Percentiles rank a stretch among this genome's conserved stretches.
Conservation (phyloP, 1,140 invertebrate species). For the Aphaenogaster rudis region DNA sequence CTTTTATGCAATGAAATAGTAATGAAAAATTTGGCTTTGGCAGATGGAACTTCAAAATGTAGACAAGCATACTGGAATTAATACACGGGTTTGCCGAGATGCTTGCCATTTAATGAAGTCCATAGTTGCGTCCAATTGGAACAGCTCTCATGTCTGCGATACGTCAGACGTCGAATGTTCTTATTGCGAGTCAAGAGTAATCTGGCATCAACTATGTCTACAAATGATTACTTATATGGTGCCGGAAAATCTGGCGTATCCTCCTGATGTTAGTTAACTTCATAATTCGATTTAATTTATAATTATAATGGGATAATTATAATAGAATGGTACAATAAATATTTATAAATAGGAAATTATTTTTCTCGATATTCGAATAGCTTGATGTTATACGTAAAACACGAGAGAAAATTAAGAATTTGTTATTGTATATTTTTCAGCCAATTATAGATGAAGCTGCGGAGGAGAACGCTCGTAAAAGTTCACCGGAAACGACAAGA, state of each 20-base stretch:
- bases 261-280: slow-evolving; percentile 90
- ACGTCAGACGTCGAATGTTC: slow-evolving; percentile 91
- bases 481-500: slow-evolving; percentile 89
- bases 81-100: slow-evolving; percentile 92
- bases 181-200: slow-evolving; percentile 96
- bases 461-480: slow-evolving; percentile 89
- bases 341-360: slow-evolving; percentile 8
- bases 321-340: neutral
- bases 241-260: slow-evolving; percentile 91
- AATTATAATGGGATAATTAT: neutral
- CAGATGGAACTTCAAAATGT: slow-evolving; percentile 97
- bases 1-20: neutral
- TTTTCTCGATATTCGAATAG: neutral
- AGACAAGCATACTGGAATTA: slow-evolving; percentile 93
- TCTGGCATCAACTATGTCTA: slow-evolving; percentile 97
- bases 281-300: neutral
- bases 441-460: slow-evolving; percentile 88
- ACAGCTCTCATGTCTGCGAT: slow-evolving; percentile 91
- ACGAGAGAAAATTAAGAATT: neutral
- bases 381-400: neutral
- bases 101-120: slow-evolving; percentile 93
- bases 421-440: slow-evolving; percentile 77
- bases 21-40: slow-evolving; percentile 55
- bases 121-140: slow-evolving; percentile 93
- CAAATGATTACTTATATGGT: slow-evolving; percentile 93